Base-by-base conservation (phyloP, 2,888 invertebrate genomes). In the Hemistola chrysoprasaria region DNA sequence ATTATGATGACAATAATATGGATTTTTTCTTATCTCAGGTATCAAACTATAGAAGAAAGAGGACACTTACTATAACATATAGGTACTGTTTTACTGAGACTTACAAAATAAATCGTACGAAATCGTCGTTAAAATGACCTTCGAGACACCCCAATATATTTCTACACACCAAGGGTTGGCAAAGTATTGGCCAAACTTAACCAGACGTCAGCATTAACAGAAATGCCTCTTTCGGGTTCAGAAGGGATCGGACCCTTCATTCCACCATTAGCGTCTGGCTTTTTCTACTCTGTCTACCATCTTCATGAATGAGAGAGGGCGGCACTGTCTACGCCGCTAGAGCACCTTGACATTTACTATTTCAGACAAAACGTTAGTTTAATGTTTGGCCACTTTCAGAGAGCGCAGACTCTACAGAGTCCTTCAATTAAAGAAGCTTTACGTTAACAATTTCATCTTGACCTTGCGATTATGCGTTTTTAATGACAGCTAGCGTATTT, bases 381-480 rank as follows among this genome's bases (percentile, higher is more conserved):
- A n/a, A n/a, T n/a, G n/a, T n/a, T n/a, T n/a, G n/a, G n/a, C n/a
- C n/a, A n/a, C n/a, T n/a, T n/a, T n/a, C n/a, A n/a, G n/a, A n/a
- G n/a, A n/a, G n/a, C n/a, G n/a, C n/a, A n/a, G n/a, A n/a, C n/a
- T n/a, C n/a, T n/a, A n/a, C n/a, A n/a, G 53, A 52, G 52, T 52
- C 60, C 56, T 46, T 49, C 58, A 62, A 62, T 65, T 71, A 62
- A 47, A 53, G 50, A 56, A 54, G 62, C 39, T 47, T 25, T 30
- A 25, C 25, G 8, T 35, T 10, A 31, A 26, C 33, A 28, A 28
- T 28, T 40, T 33, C 9, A 22, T 27, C 10, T 32, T 9, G 7
- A 31, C 35, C 40, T 34, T 30, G 22, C 11, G 2, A 22, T 31
- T 30, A 32, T 16, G 16, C 7, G 7, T 10, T 38, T 33, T 35